Evolutionary conservation across 2,113 vertebrate species (phyloP).

Genomic region (Cariama cristata): DNA sequence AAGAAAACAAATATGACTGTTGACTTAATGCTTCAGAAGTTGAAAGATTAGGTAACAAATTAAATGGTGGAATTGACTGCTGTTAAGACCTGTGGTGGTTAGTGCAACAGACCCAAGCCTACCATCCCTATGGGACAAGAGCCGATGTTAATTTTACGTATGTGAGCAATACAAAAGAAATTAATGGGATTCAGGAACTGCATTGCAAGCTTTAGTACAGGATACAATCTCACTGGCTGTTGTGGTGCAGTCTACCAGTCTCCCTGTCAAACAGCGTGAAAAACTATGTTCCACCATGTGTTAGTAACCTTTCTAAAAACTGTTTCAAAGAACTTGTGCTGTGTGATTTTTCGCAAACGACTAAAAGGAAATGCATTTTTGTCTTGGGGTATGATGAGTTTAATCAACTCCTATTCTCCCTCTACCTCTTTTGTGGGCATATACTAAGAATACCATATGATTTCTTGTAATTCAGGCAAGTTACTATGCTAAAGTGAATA

Average conservation of each 20-base stretch:
- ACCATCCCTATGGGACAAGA: background rate
- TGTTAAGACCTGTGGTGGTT: background rate
- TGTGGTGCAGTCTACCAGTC: background rate
- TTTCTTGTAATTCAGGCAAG: background rate
- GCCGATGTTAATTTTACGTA: background rate
- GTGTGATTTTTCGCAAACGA: background rate
- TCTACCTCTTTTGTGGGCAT: background rate
- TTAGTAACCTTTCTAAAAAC: background rate
- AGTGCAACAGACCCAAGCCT: background rate
- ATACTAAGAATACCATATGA: background rate
- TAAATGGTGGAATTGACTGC: background rate
- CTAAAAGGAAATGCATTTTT: background rate
- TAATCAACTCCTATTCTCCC: background rate
- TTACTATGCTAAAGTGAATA: background rate
- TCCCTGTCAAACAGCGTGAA: background rate
- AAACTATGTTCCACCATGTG: background rate
- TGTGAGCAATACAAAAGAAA: background rate
- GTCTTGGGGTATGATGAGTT: background rate
- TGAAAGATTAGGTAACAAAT: background rate
- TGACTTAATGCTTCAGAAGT: background rate
- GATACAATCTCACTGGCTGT: background rate
- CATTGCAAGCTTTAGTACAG: background rate
- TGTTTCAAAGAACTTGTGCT: background rate
- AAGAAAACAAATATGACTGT: background rate
- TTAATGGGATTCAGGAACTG: background rate